phyloP scores from a whole-genome alignment of 2,113 vertebrate species.

The Callionymus lyra region DNA sequence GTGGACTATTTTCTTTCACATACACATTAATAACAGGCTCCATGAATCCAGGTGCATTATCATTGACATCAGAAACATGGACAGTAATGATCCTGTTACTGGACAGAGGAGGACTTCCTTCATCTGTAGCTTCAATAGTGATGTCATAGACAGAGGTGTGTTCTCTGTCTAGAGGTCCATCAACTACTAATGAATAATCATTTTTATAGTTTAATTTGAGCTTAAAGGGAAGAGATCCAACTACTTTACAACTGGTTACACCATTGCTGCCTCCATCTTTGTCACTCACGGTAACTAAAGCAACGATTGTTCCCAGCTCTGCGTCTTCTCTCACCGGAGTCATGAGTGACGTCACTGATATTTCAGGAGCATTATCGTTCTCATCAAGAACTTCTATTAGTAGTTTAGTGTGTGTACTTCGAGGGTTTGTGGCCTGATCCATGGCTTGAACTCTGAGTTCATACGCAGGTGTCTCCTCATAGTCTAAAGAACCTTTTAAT shows the following conservation, averaged over 20 bases:
- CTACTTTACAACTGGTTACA: constrained; percentile 24
- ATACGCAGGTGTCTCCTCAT: constrained; percentile 42
- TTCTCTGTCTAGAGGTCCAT: constrained; percentile 73
- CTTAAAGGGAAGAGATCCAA: constrained; percentile 33
- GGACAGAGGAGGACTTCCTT: constrained; percentile 70
- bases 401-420: constrained; percentile 63
- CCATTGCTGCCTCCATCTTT: constrained; percentile 63
- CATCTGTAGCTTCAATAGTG: constrained; percentile 67
- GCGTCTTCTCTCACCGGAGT: constrained; percentile 71
- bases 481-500: constrained; percentile 16
- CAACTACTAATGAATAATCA: constrained; percentile 74
- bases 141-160: constrained; percentile 66
- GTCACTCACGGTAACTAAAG: constrained; percentile 73
- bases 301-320: constrained; percentile 68
- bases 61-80: constrained; percentile 77
- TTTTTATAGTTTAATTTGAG: constrained; percentile 71
- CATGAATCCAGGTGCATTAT: constrained; percentile 73
- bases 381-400: constrained; percentile 76
- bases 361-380: constrained; percentile 78
- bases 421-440: constrained; percentile 15
- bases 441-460: constrained; percentile 53
- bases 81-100: constrained; percentile 57
- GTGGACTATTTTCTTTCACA: constrained; percentile 74
- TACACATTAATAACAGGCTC: constrained; percentile 59
- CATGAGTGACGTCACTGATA: constrained; percentile 71